These are phyloP conservation scores for Oikopleura dioica DNA, from an alignment of 23 tunicate genomes.

Conservation along the genomic window DNA sequence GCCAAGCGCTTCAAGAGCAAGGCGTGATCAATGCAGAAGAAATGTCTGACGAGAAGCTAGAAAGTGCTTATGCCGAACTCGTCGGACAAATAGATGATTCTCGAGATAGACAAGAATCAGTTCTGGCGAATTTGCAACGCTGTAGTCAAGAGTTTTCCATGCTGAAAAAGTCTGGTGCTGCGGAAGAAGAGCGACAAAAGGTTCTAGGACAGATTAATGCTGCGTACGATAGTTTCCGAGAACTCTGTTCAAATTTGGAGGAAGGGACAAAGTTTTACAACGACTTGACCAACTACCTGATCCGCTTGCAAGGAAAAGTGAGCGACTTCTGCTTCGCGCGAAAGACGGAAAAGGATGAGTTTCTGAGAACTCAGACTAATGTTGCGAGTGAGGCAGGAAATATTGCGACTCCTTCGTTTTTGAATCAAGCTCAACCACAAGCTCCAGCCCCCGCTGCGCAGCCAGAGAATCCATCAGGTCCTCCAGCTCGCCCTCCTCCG, in stretches of 20 bases:
- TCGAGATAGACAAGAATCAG: constrained; percentile 42
- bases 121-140: constrained; percentile 75
- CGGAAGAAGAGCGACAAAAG: constrained; percentile 38
- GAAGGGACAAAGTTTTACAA: constrained; percentile 37
- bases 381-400: background rate
- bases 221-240: constrained; percentile 56
- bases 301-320: constrained; percentile 65
- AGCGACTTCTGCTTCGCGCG: constrained; percentile 74
- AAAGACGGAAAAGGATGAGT: constrained; percentile 87
- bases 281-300: constrained; percentile 51
- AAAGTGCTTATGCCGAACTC: constrained; percentile 41
- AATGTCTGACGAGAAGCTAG: constrained; percentile 47
- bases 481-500: background rate
- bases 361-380: constrained; percentile 13
- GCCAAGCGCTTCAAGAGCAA: constrained; percentile 54
- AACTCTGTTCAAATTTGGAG: constrained; percentile 39
- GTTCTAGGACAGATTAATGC: constrained; percentile 60
- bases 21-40: constrained; percentile 58
- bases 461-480: background rate
- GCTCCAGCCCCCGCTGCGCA: background rate
- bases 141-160: constrained; percentile 65
- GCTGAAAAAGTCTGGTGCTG: constrained; percentile 44
- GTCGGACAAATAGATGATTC: constrained; percentile 45
- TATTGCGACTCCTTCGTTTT: background rate
- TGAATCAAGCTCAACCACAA: background rate